Evolutionary conservation across 2,113 vertebrate genomes (phyloP).

Genomic region (Riparia riparia): DNA sequence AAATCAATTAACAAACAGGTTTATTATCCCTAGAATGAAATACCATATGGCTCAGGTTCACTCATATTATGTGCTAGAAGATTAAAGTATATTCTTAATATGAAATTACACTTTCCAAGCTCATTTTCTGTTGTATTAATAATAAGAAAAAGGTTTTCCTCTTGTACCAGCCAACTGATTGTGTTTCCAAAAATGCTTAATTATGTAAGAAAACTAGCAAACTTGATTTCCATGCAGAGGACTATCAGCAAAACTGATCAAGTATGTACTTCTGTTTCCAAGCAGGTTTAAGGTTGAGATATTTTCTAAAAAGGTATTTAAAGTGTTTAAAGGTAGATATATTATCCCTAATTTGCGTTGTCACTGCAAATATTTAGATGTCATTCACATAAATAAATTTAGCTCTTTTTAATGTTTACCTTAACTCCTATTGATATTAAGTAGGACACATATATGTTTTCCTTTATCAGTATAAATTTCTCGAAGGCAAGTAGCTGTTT

Average conservation of each 20-base stretch:
- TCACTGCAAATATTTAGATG: neutral
- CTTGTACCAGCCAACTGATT: neutral
- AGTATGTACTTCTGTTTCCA: neutral
- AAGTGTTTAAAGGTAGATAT: neutral
- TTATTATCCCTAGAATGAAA: neutral
- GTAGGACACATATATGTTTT: neutral
- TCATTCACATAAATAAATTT: neutral
- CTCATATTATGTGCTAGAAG: neutral
- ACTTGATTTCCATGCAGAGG: neutral
- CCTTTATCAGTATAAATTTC: neutral
- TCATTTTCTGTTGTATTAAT: neutral
- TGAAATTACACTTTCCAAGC: neutral
- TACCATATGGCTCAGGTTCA: neutral
- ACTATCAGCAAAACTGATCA: neutral
- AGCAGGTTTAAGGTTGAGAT: neutral
- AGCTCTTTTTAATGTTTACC: neutral
- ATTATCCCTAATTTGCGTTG: neutral
- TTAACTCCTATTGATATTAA: neutral
- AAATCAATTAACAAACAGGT: slow-evolving; percentile 21
- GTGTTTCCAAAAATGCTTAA: neutral
- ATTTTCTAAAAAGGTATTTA: neutral
- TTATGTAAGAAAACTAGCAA: neutral
- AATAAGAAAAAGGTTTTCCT: neutral
- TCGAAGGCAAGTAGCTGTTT: neutral
- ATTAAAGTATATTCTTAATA: neutral